Conservation (phyloP, 2,113 vertebrate species). For the Numida meleagris region DNA sequence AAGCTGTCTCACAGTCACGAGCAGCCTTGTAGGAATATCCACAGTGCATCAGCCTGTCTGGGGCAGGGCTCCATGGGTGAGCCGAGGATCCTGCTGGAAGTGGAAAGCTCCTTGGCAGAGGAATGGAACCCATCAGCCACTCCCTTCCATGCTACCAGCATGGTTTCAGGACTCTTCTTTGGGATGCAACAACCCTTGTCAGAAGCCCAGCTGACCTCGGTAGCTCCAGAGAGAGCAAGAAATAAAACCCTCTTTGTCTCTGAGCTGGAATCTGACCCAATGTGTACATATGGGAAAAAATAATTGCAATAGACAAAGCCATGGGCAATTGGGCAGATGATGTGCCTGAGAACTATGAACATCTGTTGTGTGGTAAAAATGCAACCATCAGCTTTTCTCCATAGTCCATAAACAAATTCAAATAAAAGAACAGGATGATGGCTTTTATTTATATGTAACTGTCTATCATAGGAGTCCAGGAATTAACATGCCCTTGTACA, state of each 20-base stretch:
- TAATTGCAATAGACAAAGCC: conserved; percentile 56
- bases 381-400: conserved; percentile 54
- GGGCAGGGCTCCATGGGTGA: neutral
- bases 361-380: conserved; percentile 53
- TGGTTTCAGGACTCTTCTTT: neutral
- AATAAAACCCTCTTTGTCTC: neutral
- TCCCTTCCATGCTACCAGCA: neutral
- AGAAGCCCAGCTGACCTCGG: neutral
- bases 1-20: neutral
- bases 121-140: neutral
- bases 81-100: neutral
- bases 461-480: neutral
- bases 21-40: neutral
- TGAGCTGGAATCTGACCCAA: neutral
- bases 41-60: neutral
- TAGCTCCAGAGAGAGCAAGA: neutral
- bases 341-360: conserved; percentile 55
- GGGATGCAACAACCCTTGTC: neutral
- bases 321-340: conserved; percentile 68
- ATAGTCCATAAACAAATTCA: conserved; percentile 33
- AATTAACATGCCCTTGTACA: neutral
- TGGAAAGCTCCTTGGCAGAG: neutral
- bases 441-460: conserved; percentile 15
- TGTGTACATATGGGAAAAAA: conserved; percentile 55
- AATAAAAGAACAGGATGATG: conserved; percentile 3